Percentiles rank a stretch among this genome's conserved stretches.
These are phyloP conservation scores for Agraylea sexmaculata DNA, from an alignment of 1,140 invertebrate species.

Conservation along the genomic window DNA sequence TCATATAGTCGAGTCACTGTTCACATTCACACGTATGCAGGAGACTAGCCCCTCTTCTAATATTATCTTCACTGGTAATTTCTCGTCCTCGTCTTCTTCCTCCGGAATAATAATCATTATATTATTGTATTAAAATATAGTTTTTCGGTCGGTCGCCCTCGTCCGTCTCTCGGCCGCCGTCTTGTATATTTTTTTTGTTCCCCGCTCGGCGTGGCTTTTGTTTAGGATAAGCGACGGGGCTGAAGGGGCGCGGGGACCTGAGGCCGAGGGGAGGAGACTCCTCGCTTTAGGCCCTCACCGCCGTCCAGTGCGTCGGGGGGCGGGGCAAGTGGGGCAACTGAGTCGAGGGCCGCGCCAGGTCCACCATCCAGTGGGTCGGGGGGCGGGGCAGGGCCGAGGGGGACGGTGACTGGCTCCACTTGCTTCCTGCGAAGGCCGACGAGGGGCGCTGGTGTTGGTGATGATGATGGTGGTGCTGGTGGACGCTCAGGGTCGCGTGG, in stretches of 20 bases:
- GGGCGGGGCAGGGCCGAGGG: slow-evolving; percentile 35
- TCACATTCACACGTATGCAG: too few species aligned
- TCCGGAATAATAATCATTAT: not conserved
- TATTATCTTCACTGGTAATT: too few species aligned
- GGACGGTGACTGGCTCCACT: slow-evolving; percentile 37
- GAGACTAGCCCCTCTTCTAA: too few species aligned
- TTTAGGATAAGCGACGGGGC: too few species aligned
- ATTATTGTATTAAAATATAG: slow-evolving; percentile 3
- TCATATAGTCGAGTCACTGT: too few species aligned
- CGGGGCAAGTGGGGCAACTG: slow-evolving; percentile 21
- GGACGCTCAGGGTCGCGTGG: too few species aligned
- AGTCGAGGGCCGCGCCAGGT: not conserved
- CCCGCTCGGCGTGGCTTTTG: too few species aligned
- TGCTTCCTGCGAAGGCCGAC: slow-evolving; percentile 32
- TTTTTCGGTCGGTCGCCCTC: not conserved
- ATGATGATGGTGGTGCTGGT: not conserved
- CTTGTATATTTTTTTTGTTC: too few species aligned
- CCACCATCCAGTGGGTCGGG: slow-evolving; percentile 37
- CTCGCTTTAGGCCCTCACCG: slow-evolving; percentile 8
- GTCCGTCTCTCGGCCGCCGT: slow-evolving; percentile 9
- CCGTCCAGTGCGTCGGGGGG: slow-evolving; percentile 28
- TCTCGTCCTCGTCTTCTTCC: not conserved
- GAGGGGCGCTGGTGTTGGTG: slow-evolving; percentile 17
- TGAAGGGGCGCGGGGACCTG: slow-evolving; percentile 10
- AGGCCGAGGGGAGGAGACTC: slow-evolving; percentile 14